A percentile compares a stretch with the other conserved stretches of the same genome.
Evolutionary conservation across 2,113 vertebrate genomes (phyloP).

Genomic region (Terrapene triunguis): DNA sequence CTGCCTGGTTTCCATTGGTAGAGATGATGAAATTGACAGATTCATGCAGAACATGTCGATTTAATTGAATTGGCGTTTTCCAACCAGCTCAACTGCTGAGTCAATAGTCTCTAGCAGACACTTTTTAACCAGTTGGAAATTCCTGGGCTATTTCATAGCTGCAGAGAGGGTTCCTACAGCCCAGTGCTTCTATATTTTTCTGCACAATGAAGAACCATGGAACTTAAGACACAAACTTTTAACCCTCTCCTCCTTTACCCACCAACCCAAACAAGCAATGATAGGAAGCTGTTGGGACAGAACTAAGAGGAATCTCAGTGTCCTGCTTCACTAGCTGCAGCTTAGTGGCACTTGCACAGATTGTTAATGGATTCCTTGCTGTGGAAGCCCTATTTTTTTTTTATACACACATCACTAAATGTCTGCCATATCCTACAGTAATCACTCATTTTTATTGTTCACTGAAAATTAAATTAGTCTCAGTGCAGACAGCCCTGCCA

Average conservation of each 20-base stretch:
- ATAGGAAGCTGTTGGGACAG: conserved; percentile 7
- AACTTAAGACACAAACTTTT: not conserved
- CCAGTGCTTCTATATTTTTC: not conserved
- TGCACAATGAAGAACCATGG: not conserved
- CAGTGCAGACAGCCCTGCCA: not conserved
- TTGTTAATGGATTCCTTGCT: not conserved
- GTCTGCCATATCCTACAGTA: not conserved
- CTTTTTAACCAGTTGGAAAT: not conserved
- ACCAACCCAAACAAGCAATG: not conserved
- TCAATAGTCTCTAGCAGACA: not conserved
- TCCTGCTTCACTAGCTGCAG: conserved; percentile 17
- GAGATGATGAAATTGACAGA: no score
- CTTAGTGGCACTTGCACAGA: conserved; percentile 22
- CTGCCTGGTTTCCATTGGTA: no score
- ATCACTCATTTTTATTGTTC: not conserved
- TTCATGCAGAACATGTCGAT: no score
- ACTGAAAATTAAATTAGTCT: not conserved
- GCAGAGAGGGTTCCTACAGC: not conserved
- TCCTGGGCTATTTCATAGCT: not conserved
- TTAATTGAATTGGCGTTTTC: no score
- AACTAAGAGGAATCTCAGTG: conserved; percentile 27
- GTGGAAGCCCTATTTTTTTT: not conserved
- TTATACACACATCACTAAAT: not conserved
- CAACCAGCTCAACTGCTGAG: no score
- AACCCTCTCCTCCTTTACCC: not conserved